Evolutionary conservation across 2,888 invertebrate genomes (phyloP).

Genomic region (Subacronicta megacephala): DNA sequence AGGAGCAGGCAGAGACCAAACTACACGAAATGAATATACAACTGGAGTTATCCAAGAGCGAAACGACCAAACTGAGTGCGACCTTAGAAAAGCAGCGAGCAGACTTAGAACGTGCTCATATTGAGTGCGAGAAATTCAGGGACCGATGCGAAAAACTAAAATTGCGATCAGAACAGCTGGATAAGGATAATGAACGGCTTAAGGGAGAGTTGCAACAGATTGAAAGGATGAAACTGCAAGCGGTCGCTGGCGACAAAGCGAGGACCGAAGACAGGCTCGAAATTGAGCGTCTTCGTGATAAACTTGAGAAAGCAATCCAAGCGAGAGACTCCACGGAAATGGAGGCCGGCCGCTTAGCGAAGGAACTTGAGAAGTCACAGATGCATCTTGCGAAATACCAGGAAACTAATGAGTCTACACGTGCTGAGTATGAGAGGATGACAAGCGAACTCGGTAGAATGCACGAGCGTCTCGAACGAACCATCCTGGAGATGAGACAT

Average conservation of each 20-base stretch:
- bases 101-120: conserved; percentile 95
- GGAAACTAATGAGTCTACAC: conserved; percentile 94
- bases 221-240: conserved; percentile 93
- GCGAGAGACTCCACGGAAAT: conserved; percentile 95
- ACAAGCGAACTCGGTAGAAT: conserved; percentile 94
- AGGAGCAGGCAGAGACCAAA: conserved; percentile 92
- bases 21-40: conserved; percentile 95
- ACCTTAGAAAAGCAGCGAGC: conserved; percentile 94
- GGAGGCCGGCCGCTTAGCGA: conserved; percentile 95
- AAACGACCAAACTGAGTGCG: conserved; percentile 93
- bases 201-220: conserved; percentile 91
- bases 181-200: conserved; percentile 89
- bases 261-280: conserved; percentile 93
- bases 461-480: conserved; percentile 94
- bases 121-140: conserved; percentile 96
- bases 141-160: conserved; percentile 96
- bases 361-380: conserved; percentile 96
- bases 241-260: conserved; percentile 91
- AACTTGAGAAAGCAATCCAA: conserved; percentile 95
- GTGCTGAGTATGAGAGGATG: conserved; percentile 96
- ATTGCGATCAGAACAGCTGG: conserved; percentile 91
- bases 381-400: conserved; percentile 95
- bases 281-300: conserved; percentile 95
- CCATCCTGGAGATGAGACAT: conserved; percentile 92
- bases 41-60: conserved; percentile 94